Evolutionary conservation across 2,113 vertebrate genomes (phyloP), one percentile per base, ranked within the genome.

Genomic region (Oryzias curvinotus): DNA sequence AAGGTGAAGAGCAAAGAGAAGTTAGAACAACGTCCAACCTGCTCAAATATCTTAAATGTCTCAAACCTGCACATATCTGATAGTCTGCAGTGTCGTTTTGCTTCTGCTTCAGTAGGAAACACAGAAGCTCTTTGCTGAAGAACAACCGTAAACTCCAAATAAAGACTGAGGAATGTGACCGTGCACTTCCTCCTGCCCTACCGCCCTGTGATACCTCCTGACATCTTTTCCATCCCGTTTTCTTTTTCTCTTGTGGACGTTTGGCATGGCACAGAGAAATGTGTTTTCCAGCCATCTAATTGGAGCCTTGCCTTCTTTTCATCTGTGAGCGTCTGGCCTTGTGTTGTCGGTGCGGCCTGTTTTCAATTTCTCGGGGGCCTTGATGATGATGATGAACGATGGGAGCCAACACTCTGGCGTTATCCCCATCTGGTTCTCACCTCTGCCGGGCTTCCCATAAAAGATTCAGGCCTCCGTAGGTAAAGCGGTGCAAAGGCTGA

Each of bases 381-480:
- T 88, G 81, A 89, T 89, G 85, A 88, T 89, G 85, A 88, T 87
- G 89, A 88, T 89, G 85, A 87, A 89, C 85, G 87, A 90, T 84
- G 83, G 75, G 73, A 88, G 80, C 78, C 73, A 65, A 80, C 66
- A 63, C 72, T 71, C 67, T 76, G 64, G 80, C 85, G 77, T 77
- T 90, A 88, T 83, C 71, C 81, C 85, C 90, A 91, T 90, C 86
- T 91, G 90, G 80, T 85, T 87, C 88, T 90, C 85, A 87, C 91
- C 88, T 91, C 87, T 88, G 61, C 71, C 81, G 80, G 82, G 87
- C 83, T 89, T 85, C 81, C 74, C 75, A 84, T 84, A 82, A 88
- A 88, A 87, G 57, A 80, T 73, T 72, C 68, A 73, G 74, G 64
- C 61, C 42, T 61, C 28, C n/a, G 53, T 81, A 36, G 2, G 28